A percentile compares a stretch with the other conserved stretches of the same genome.
phyloP scores from a whole-genome alignment of 1,140 invertebrate species.

The Caenorhabditis inopinata region DNA sequence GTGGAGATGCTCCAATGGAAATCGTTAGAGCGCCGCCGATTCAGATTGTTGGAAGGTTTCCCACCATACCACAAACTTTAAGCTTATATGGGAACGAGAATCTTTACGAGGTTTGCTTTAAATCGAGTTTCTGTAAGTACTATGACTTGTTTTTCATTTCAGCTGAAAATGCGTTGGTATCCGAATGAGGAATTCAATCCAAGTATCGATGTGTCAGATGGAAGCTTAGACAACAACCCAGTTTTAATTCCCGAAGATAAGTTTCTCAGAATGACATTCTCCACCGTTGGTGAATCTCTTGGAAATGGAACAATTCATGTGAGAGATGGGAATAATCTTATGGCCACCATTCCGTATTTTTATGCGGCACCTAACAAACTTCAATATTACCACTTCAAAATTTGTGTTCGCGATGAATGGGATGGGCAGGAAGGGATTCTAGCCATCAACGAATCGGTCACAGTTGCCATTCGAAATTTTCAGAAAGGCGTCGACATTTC shows the following conservation, averaged over 20 bases:
- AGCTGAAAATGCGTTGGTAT: not conserved
- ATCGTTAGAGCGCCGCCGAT: not conserved
- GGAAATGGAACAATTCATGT: constrained; percentile 32
- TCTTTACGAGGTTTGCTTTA: not conserved
- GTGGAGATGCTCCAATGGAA: not conserved
- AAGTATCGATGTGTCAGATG: not conserved
- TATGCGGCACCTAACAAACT: not conserved
- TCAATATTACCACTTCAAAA: not conserved
- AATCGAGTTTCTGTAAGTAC: not conserved
- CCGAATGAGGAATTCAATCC: not conserved
- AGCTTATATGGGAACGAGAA: constrained; percentile 12
- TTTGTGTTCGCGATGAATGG: constrained; percentile 33
- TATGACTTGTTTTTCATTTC: not conserved
- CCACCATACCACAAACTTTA: not conserved
- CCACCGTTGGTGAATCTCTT: not conserved
- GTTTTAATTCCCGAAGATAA: not conserved
- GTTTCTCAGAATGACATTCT: constrained; percentile 17
- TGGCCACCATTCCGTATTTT: not conserved
- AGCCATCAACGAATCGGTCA: not conserved
- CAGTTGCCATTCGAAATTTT: not conserved
- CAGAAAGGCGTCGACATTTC: not conserved
- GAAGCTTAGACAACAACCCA: not conserved
- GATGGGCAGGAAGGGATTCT: not conserved
- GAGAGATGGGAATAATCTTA: not conserved
- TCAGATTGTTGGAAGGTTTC: not conserved